These are phyloP conservation scores for Aphaenogaster rudis DNA, from an alignment of 1,140 invertebrate genomes.

Conservation along the genomic window DNA sequence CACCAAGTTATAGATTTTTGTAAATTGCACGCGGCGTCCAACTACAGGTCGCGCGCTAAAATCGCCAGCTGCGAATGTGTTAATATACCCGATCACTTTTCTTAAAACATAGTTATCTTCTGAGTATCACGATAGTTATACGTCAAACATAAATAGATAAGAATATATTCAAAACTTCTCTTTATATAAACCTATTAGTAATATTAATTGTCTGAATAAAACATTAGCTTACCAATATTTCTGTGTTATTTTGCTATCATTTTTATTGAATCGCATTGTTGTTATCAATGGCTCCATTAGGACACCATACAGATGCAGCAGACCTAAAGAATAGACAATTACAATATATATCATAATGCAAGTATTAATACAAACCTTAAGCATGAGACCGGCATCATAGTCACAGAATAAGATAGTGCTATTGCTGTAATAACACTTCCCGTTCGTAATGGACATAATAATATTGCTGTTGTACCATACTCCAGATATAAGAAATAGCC, in stretches of 20 bases:
- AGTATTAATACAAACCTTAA: conserved; percentile 83
- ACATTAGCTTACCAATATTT: conserved; percentile 21
- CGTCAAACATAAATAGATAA: neutral
- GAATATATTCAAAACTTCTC: conserved; percentile 16
- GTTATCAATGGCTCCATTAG: conserved; percentile 38
- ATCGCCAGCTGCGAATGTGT: no score
- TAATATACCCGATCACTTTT: neutral
- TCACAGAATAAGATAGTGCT: conserved; percentile 89
- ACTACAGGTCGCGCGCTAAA: no score
- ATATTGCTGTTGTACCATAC: conserved; percentile 93
- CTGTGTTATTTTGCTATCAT: conserved; percentile 26
- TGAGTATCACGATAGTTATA: conserved; percentile 1
- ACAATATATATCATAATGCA: conserved; percentile 20
- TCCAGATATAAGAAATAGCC: conserved; percentile 93
- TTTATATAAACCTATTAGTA: conserved; percentile 8
- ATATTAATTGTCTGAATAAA: neutral
- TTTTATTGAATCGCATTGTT: conserved; percentile 46
- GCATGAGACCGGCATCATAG: conserved; percentile 86
- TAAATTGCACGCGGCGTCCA: no score
- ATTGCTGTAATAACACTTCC: conserved; percentile 92
- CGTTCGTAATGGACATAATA: conserved; percentile 93
- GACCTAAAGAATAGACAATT: conserved; percentile 62
- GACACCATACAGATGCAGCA: conserved; percentile 74
- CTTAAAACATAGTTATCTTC: conserved; percentile 6
- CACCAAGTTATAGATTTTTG: no score